Evolutionary conservation across 2,888 invertebrate species (phyloP), one percentile per base, ranked within the genome.

Genomic region (Zygothrica quintamaculata): DNA sequence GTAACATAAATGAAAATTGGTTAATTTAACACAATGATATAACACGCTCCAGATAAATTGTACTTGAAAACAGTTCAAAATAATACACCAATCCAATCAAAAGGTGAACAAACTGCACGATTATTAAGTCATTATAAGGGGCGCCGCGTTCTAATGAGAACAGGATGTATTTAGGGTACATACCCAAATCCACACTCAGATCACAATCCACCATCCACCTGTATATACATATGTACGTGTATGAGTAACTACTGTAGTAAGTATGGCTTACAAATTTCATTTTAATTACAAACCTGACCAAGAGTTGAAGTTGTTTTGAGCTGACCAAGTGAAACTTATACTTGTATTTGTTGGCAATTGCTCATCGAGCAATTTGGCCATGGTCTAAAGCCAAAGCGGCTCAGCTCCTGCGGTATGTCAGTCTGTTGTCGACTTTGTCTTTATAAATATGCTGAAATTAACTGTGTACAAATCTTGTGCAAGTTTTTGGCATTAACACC

Each of bases 401-500:
- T 57, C 65, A 8, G 29, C 44, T 52, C 39, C 55, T 60, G 26
- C 16, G 18, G 39, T 36, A 43, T 67, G 81, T 87, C 81, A 84
- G 66, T 82, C 61, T 52, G 67, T 64, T 82, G 81, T 82, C 81
- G 62, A 61, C 81, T 87, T 82, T 82, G 75, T 66, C 70, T 75
- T 74, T 66, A 68, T 84, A 74, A 82, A 72, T 84, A 67, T 66
- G 72, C 82, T 68, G 67, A 87, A 87, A 84, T 84, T 77, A 84
- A 75, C 56, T 67, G 66, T 66, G 82, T 70, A 82, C 87, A 82
- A 82, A 82, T 87, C 81, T 77, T 87, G 78, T 61, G 87, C 85
- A 87, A 73, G 78, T 82, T 84, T 87, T 69, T 87, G 82, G 85
- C 82, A 82, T 82, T 82, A 82, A 84, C 82, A 82, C 87, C 82